These are phyloP conservation scores for Microctonus hyperodae DNA, from an alignment of 2,888 invertebrate species.

Conservation along the genomic window DNA sequence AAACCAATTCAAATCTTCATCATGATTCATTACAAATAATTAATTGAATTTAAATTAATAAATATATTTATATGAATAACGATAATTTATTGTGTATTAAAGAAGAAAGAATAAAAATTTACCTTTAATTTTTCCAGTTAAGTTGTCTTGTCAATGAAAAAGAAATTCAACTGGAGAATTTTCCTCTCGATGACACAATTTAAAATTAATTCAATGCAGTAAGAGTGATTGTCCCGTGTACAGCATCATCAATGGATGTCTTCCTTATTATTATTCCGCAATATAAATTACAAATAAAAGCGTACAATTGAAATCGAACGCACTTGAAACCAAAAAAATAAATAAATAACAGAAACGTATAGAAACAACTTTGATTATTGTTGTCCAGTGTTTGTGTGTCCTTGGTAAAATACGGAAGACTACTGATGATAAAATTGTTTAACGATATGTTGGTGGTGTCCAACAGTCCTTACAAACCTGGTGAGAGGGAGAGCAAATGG, in stretches of 20 bases:
- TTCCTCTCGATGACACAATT: background rate
- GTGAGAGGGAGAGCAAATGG: slow-evolving; percentile 26
- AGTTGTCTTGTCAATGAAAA: background rate
- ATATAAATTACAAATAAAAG: slow-evolving; percentile 10
- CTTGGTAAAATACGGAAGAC: slow-evolving; percentile 20
- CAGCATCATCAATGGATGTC: slow-evolving; percentile 3
- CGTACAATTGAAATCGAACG: slow-evolving; percentile 7
- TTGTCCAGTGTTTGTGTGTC: background rate
- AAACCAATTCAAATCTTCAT: background rate
- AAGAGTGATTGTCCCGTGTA: background rate
- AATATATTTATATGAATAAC: background rate
- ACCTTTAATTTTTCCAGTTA: background rate
- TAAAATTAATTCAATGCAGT: background rate
- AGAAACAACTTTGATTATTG: background rate
- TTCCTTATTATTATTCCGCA: background rate
- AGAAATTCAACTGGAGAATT: slow-evolving; percentile 2
- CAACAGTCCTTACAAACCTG: slow-evolving; percentile 11
- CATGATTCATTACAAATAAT: background rate
- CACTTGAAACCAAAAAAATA: background rate
- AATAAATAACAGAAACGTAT: background rate
- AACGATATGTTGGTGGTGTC: slow-evolving; percentile 1
- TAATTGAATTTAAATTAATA: background rate
- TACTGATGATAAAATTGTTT: slow-evolving; percentile 16
- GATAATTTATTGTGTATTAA: too few species aligned
- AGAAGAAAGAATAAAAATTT: background rate